Percentiles rank a stretch among this genome's conserved stretches.
These are phyloP conservation scores for Gila orcuttii DNA, from an alignment of 2,113 vertebrate genomes.

Conservation along the genomic window DNA sequence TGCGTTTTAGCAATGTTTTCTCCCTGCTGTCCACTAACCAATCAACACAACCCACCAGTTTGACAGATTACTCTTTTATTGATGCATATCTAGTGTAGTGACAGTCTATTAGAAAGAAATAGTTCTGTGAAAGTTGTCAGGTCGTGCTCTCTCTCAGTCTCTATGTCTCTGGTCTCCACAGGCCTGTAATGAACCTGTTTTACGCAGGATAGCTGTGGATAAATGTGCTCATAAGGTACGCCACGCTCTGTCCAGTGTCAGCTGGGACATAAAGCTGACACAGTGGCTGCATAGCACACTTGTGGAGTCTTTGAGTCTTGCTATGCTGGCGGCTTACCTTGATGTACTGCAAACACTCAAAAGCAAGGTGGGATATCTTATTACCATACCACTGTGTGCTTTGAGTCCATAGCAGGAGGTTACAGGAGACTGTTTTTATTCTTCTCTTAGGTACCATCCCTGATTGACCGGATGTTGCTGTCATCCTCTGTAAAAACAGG, in stretches of 20 bases:
- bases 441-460: slow-evolving; percentile 82
- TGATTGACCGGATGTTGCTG: slow-evolving; percentile 96
- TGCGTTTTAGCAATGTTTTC: too few relatives aligned
- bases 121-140: too few relatives aligned
- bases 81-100: too few relatives aligned
- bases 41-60: too few relatives aligned
- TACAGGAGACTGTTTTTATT: slow-evolving; percentile 1
- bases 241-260: slow-evolving; percentile 89
- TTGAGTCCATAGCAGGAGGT: background rate
- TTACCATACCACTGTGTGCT: background rate
- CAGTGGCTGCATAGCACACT: slow-evolving; percentile 95
- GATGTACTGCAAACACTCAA: slow-evolving; percentile 97
- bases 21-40: too few relatives aligned
- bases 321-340: slow-evolving; percentile 93
- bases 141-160: background rate
- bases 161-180: slow-evolving; percentile 53
- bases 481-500: slow-evolving; percentile 87
- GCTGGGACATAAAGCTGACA: slow-evolving; percentile 93
- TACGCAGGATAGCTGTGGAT: slow-evolving; percentile 92
- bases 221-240: slow-evolving; percentile 94
- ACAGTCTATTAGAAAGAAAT: background rate
- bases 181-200: slow-evolving; percentile 92
- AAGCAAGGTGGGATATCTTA: slow-evolving; percentile 82
- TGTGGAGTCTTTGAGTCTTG: slow-evolving; percentile 92
- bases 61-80: too few relatives aligned